Percentiles rank a stretch among this genome's conserved stretches.
phyloP scores from a whole-genome alignment of 1,140 invertebrate species.

The Nymphalis io region DNA sequence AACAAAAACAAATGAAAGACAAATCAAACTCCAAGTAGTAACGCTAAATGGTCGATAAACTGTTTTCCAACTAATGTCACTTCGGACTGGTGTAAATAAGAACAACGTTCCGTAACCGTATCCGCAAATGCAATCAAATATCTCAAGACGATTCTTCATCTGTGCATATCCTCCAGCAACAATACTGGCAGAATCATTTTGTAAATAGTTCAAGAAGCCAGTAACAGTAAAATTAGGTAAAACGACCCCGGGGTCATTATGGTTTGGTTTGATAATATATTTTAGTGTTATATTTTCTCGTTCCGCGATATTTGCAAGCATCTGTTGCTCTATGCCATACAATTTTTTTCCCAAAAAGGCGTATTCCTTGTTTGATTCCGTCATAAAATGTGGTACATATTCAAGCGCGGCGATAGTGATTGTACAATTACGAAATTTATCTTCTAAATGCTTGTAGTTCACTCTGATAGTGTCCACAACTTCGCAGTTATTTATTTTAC shows the following conservation, averaged over 20 bases:
- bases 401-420: constrained; percentile 27
- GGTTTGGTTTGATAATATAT: constrained; percentile 11
- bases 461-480: constrained; percentile 8
- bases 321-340: constrained; percentile 33
- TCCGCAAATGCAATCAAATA: constrained; percentile 48
- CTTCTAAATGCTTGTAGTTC: constrained; percentile 12
- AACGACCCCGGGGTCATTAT: constrained; percentile 10
- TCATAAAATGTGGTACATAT: constrained; percentile 31
- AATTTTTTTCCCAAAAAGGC: not conserved
- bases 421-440: constrained; percentile 26
- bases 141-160: constrained; percentile 23
- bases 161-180: constrained; percentile 24
- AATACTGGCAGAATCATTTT: constrained; percentile 29
- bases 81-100: constrained; percentile 43
- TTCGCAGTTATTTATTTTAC: constrained; percentile 25
- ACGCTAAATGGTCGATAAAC: constrained; percentile 49
- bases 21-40: constrained; percentile 48
- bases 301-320: constrained; percentile 29
- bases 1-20: constrained; percentile 28
- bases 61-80: constrained; percentile 50
- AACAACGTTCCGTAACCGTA: constrained; percentile 45
- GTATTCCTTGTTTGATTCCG: constrained; percentile 9
- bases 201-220: constrained; percentile 26
- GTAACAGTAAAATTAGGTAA: constrained; percentile 32
- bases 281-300: constrained; percentile 29